phyloP scores from a whole-genome alignment of 1,140 invertebrate species.

The Heliconius hermathena region DNA sequence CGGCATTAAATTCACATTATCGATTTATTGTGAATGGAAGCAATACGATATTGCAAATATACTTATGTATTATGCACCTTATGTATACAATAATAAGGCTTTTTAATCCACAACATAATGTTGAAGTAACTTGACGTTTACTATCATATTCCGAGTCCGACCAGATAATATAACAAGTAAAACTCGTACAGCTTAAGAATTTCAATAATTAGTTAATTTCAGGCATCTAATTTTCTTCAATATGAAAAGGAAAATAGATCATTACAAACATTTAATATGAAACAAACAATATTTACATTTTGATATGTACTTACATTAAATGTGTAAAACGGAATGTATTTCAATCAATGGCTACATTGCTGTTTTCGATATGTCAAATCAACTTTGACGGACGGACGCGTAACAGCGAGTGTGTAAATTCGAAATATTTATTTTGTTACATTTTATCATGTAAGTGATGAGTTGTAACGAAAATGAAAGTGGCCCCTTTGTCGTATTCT shows the following conservation, averaged over 20 bases:
- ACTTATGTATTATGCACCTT: neutral
- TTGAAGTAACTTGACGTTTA: neutral
- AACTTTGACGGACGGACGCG: slow-evolving; percentile 25
- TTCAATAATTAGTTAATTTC: too few relatives aligned
- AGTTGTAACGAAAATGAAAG: slow-evolving; percentile 82
- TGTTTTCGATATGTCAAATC: slow-evolving; percentile 33
- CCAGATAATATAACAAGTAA: neutral
- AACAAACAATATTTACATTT: too few relatives aligned
- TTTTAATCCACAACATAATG: neutral
- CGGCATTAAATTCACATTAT: slow-evolving; percentile 31
- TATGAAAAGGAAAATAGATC: too few relatives aligned
- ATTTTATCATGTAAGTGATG: slow-evolving; percentile 81
- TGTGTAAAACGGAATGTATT: neutral
- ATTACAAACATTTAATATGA: too few relatives aligned
- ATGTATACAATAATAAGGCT: neutral
- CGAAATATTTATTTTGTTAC: slow-evolving; percentile 62
- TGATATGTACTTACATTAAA: neutral
- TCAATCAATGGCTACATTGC: slow-evolving; percentile 11
- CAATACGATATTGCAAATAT: neutral
- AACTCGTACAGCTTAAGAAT: too few relatives aligned
- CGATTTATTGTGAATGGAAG: slow-evolving; percentile 18
- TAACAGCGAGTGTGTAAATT: slow-evolving; percentile 41
- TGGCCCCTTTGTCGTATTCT: slow-evolving; percentile 81
- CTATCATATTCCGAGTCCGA: neutral
- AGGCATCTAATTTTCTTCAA: too few relatives aligned